phyloP scores from a whole-genome alignment of 1,140 invertebrate species.

The Neuroterus valhalla region DNA sequence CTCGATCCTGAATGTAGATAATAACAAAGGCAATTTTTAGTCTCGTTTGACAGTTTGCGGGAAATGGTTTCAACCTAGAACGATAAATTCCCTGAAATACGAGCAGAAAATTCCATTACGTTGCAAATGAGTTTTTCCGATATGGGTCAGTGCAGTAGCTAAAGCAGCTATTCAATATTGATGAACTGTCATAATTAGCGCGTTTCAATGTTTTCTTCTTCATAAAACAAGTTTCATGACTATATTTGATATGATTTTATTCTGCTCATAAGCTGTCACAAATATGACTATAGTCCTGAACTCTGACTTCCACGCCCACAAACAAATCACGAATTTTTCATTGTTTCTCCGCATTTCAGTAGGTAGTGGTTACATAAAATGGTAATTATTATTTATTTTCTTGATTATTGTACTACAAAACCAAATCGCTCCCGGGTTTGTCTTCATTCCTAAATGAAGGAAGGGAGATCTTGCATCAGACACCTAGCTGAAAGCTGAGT shows the following conservation, averaged over 20 bases:
- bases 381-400: too few species aligned
- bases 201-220: slow-evolving; percentile 14
- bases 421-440: too few species aligned
- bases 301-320: too few species aligned
- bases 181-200: slow-evolving; percentile 30
- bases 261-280: too few species aligned
- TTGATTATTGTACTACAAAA: too few species aligned
- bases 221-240: slow-evolving; percentile 16
- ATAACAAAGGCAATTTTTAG: slow-evolving; percentile 24
- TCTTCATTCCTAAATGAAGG: too few species aligned
- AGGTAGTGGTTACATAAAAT: too few species aligned
- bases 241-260: neutral
- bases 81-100: slow-evolving; percentile 25
- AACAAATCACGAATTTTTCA: neutral
- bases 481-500: too few species aligned
- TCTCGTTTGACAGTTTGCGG: slow-evolving; percentile 15
- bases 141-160: slow-evolving; percentile 20
- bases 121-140: slow-evolving; percentile 31
- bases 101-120: slow-evolving; percentile 30
- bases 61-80: neutral
- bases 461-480: too few species aligned
- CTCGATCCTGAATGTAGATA: slow-evolving; percentile 4
- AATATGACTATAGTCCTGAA: too few species aligned
- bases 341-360: too few species aligned
- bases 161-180: slow-evolving; percentile 26